Evolutionary conservation across 2,797 vertebrate genomes (phyloP).

Genomic region (Gymnopithys bicolor): DNA sequence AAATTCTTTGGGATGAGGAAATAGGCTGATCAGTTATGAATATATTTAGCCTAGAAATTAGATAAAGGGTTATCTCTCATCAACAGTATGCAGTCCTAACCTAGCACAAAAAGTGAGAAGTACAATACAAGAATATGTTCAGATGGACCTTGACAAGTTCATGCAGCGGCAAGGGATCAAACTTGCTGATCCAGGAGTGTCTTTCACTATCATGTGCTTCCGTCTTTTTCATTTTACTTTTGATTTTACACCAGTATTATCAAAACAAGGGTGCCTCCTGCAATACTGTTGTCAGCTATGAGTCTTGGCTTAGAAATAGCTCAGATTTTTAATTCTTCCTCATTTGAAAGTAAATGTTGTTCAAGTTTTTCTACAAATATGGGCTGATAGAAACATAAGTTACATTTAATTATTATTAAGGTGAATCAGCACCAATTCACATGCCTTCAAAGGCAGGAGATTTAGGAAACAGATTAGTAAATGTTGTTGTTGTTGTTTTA

Average conservation of each 20-base stretch:
- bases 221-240: background rate
- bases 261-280: background rate
- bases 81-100: background rate
- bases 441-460: background rate
- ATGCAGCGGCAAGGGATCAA: background rate
- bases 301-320: background rate
- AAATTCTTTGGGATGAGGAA: background rate
- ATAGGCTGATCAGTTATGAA: background rate
- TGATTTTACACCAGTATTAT: background rate
- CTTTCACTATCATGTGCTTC: background rate
- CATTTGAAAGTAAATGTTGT: background rate
- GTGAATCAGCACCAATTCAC: background rate
- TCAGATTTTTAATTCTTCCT: background rate
- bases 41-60: background rate
- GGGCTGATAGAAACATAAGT: background rate
- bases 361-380: background rate
- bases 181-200: background rate
- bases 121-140: background rate
- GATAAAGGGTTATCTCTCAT: background rate
- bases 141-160: background rate
- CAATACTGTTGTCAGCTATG: background rate
- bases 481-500: constrained; percentile 36
- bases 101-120: background rate
- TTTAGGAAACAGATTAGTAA: constrained; percentile 3
- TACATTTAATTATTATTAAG: constrained; percentile 3